These are phyloP conservation scores for Alaudala cheleensis DNA, from an alignment of 2,113 vertebrate species.

Conservation along the genomic window DNA sequence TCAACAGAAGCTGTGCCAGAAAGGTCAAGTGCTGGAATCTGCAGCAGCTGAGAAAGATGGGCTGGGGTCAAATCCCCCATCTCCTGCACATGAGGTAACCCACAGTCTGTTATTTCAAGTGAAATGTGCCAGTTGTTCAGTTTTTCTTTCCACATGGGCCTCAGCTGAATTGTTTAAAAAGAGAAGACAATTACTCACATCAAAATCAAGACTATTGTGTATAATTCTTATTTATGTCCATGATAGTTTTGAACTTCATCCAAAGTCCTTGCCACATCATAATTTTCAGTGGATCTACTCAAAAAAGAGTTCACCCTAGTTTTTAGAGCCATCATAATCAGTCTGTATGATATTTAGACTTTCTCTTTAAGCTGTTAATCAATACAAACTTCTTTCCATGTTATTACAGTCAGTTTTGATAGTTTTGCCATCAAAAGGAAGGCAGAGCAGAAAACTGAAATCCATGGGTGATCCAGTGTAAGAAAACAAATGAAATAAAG, in stretches of 20 bases:
- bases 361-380: not conserved
- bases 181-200: not conserved
- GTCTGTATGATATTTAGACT: not conserved
- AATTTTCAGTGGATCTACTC: not conserved
- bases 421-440: not conserved
- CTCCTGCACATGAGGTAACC: not conserved
- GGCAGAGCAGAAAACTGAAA: not conserved
- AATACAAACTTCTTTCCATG: not conserved
- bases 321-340: not conserved
- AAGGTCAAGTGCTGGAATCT: not conserved
- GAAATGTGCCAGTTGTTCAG: not conserved
- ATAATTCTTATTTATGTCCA: not conserved
- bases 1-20: not conserved
- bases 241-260: not conserved
- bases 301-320: not conserved
- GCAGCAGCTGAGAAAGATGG: not conserved
- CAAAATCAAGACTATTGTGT: slow-evolving; percentile 26
- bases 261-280: not conserved
- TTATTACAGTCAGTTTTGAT: not conserved
- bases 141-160: not conserved
- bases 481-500: not conserved
- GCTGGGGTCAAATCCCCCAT: not conserved
- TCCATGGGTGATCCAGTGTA: not conserved
- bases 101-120: not conserved
- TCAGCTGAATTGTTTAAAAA: not conserved